These are phyloP conservation scores for Fregetta grallaria DNA, from an alignment of 2,113 vertebrate genomes.

Conservation along the genomic window DNA sequence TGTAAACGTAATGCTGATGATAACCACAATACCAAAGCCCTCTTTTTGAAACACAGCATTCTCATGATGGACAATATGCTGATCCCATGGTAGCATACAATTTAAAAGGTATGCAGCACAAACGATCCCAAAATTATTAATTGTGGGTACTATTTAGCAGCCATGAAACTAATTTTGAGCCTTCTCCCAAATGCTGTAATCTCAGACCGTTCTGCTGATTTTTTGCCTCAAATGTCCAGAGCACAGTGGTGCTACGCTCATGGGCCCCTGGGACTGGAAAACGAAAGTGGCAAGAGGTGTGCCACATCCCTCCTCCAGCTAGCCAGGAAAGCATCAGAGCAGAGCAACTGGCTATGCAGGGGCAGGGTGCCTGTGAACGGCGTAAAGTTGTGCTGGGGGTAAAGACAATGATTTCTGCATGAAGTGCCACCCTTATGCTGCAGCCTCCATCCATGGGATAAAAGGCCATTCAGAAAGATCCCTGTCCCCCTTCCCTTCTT, in stretches of 20 bases:
- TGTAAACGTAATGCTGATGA: neutral
- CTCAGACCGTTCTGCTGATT: neutral
- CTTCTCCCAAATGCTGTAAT: neutral
- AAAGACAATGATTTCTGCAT: neutral
- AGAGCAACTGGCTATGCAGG: neutral
- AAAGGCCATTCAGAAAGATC: neutral
- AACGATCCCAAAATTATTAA: neutral
- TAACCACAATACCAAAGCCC: neutral
- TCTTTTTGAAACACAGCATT: neutral
- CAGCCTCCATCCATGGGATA: neutral
- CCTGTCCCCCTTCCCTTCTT: neutral
- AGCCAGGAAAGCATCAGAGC: neutral
- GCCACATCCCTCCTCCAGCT: neutral
- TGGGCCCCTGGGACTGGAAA: accelerated
- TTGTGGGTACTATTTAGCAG: neutral
- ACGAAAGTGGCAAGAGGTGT: neutral
- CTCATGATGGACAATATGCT: neutral
- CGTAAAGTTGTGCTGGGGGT: neutral
- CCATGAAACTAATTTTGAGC: neutral
- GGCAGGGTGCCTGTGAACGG: neutral
- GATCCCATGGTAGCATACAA: neutral
- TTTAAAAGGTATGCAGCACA: neutral
- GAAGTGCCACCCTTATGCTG: neutral
- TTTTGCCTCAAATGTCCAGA: neutral
- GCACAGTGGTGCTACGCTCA: neutral